Conservation (phyloP, 2,888 invertebrate species). For the Ophioninae sp. region DNA sequence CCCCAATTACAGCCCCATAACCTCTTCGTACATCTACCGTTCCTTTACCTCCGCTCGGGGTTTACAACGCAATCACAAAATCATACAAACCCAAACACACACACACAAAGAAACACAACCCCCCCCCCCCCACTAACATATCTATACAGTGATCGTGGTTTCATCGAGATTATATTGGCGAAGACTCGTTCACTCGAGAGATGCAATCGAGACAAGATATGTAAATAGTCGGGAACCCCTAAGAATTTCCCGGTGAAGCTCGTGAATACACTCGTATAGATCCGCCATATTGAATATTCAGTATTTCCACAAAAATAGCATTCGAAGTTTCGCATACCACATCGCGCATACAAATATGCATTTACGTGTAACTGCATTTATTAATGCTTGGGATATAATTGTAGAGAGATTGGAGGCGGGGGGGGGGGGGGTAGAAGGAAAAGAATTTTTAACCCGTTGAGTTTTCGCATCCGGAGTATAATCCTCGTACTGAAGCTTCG, state of each 20-base stretch:
- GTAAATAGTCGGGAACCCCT: conserved; percentile 33
- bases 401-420: conserved; percentile 6
- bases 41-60: conserved; percentile 62
- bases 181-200: conserved; percentile 21
- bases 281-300: conserved; percentile 31
- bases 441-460: conserved; percentile 48
- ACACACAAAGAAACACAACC: background rate
- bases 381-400: conserved; percentile 57
- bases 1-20: conserved; percentile 79
- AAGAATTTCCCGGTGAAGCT: conserved; percentile 52
- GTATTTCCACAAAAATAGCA: conserved; percentile 50
- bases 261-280: background rate
- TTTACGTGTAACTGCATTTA: conserved; percentile 12
- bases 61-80: conserved; percentile 32
- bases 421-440: conserved; percentile 28
- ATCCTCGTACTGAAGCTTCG: conserved; percentile 39
- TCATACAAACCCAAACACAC: conserved; percentile 7
- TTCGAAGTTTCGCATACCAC: conserved; percentile 6
- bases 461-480: conserved; percentile 62
- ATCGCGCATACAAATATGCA: background rate
- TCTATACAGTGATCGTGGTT: background rate
- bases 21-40: conserved; percentile 59
- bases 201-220: conserved; percentile 52
- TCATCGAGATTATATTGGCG: conserved; percentile 16
- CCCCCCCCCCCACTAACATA: too few relatives aligned